phyloP scores from a whole-genome alignment of 1,140 invertebrate genomes.

The Papilio helenus region DNA sequence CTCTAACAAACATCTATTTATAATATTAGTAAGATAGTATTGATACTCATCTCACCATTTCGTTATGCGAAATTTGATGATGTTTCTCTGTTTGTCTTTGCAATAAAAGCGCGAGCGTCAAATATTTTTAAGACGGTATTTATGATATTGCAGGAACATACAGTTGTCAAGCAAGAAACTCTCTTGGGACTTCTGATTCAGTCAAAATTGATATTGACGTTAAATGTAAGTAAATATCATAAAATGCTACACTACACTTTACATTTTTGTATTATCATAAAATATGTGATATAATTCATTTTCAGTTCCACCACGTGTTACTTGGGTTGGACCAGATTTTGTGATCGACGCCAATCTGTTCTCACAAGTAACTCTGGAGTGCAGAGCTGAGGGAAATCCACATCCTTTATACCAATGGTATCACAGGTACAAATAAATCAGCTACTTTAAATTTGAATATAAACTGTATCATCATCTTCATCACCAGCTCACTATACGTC shows the following conservation, averaged over 20 bases:
- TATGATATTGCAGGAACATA: slow-evolving; percentile 82
- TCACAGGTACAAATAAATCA: slow-evolving; percentile 82
- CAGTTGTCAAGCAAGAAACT: slow-evolving; percentile 91
- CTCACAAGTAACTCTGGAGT: slow-evolving; percentile 90
- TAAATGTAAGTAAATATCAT: slow-evolving; percentile 89
- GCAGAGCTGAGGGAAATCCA: slow-evolving; percentile 93
- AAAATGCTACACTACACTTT: too few species aligned
- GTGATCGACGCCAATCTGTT: slow-evolving; percentile 90
- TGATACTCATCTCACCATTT: too few species aligned
- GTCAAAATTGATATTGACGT: slow-evolving; percentile 92
- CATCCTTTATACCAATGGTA: slow-evolving; percentile 91
- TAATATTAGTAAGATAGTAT: too few species aligned
- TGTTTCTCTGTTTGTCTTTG: too few species aligned
- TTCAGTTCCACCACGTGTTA: slow-evolving; percentile 91
- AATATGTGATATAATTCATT: neutral
- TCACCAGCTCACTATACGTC: too few species aligned
- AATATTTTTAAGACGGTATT: neutral
- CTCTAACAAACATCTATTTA: too few species aligned
- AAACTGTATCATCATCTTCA: neutral
- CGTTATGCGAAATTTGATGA: neutral
- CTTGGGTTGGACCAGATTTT: slow-evolving; percentile 91
- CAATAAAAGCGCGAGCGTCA: neutral
- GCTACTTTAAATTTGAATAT: too few species aligned
- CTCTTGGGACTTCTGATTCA: slow-evolving; percentile 90
- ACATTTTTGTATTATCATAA: neutral